Base-by-base conservation (phyloP, 2,797 vertebrate species). In the Amblyraja radiata region DNA sequence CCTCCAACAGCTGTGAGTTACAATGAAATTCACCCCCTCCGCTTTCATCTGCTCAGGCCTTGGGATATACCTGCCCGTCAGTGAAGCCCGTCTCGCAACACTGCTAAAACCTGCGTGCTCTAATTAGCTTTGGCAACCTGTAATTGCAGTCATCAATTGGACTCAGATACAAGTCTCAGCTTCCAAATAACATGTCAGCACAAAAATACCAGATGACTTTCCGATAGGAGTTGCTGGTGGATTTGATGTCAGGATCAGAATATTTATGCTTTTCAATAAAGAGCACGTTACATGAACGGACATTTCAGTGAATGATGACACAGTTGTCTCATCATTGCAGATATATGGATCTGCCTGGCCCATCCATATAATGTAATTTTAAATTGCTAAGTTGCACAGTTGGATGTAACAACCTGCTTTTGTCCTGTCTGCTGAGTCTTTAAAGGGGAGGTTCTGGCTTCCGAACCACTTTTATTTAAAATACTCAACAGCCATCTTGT, bases 121-220 rank as follows among this genome's bases (percentile, higher is more conserved):
- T 68, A 36, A 88, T 88, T 88, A 88, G 84, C n/a, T 68, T 36
- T 32, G 1, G 63, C n/a, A 88, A 2, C 84, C 84, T 88, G n/a
- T 88, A 68, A 88, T 88, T 88, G 32, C 84, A n/a, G 63, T 21
- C 36, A 88, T 88, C 61, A 16, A 88, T 88, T 88, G 84, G 36
- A 88, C 28, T 0, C n/a, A 88, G 84, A 88, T 61, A 28, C 81
- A 84, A 84, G 54, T 4, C 81, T 84, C 54, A 21, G 16, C n/a
- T 36, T 88, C 61, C 21, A 88, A 88, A 32, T 36, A 88, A 88
- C 36, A 88, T 32, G 61, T 68, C 84, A 88, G 61, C 84, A 88
- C 28, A 88, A 88, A 88, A 65, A 88, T 65, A 88, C 18, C 16
- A 88, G 84, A 68, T 68, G 84, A 36, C 14, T 88, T 68, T 88